phyloP scores from a whole-genome alignment of 37 sponge, comb jelly and placozoan species.

The Geodia barretti region DNA sequence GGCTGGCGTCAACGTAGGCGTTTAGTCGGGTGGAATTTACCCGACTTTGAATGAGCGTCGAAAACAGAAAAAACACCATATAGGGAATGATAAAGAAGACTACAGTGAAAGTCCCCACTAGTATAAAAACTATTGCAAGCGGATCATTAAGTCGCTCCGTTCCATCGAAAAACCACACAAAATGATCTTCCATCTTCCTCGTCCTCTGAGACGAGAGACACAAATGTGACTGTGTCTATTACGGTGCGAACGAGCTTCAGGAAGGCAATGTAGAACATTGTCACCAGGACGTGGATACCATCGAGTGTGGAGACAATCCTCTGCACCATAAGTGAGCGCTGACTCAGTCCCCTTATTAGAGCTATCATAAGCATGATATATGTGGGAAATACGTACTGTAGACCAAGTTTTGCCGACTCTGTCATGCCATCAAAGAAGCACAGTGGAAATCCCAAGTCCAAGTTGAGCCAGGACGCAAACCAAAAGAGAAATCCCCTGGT shows the following conservation, averaged over 20 bases:
- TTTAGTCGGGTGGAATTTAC: background rate
- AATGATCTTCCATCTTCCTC: background rate
- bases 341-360: constrained; percentile 20
- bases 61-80: constrained; percentile 12
- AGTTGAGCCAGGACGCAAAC: constrained; percentile 48
- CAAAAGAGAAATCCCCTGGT: constrained; percentile 26
- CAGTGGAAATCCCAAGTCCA: constrained; percentile 54
- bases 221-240: constrained; percentile 29
- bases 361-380: constrained; percentile 49
- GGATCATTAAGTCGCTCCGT: constrained; percentile 4
- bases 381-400: constrained; percentile 60
- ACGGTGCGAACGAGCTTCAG: constrained; percentile 36
- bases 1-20: constrained; percentile 34
- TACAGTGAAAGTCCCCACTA: constrained; percentile 8
- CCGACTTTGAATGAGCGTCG: background rate
- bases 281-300: constrained; percentile 43
- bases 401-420: constrained; percentile 40
- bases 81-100: constrained; percentile 21
- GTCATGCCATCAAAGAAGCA: constrained; percentile 76
- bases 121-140: background rate
- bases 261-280: constrained; percentile 50
- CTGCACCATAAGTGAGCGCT: constrained; percentile 1
- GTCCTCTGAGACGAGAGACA: background rate
- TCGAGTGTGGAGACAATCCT: background rate
- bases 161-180: constrained; percentile 48